Conservation (phyloP, 2,113 vertebrate genomes). For the Orycteropus afer region DNA sequence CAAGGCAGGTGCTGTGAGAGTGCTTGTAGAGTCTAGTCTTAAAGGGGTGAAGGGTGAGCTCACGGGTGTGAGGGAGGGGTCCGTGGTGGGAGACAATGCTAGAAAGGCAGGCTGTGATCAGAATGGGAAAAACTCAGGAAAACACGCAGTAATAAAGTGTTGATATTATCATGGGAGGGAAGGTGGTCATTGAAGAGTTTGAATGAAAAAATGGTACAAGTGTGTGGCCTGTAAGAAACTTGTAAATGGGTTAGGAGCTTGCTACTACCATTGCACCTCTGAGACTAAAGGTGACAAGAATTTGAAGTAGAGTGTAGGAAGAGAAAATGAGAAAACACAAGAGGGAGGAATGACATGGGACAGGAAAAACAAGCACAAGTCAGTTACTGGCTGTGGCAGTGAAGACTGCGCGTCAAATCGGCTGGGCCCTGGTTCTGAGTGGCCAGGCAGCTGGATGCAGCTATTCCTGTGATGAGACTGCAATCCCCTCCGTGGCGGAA, state of each 20-base stretch:
- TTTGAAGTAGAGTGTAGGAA: background rate
- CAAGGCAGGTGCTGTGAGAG: accelerated
- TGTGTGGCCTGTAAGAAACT: background rate
- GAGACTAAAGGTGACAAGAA: background rate
- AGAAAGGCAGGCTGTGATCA: background rate
- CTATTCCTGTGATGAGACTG: too few species aligned
- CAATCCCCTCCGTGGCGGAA: too few species aligned
- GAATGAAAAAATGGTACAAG: background rate
- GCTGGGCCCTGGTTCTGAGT: too few species aligned
- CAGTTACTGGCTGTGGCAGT: too few species aligned
- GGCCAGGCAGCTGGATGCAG: too few species aligned
- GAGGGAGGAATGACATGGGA: background rate
- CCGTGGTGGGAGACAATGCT: background rate
- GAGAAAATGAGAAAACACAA: background rate
- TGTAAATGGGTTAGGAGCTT: background rate
- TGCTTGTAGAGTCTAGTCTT: background rate
- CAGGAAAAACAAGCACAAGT: background rate
- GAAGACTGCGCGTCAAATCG: too few species aligned
- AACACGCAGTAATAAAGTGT: background rate
- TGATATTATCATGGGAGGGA: too few species aligned
- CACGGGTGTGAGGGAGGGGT: background rate
- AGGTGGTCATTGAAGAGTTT: background rate
- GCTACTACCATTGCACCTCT: accelerated
- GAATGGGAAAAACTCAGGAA: background rate
- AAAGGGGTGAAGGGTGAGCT: background rate